A percentile compares a stretch with the other conserved stretches of the same genome.
Conservation (phyloP, 2,797 vertebrate genomes). For the Myoxocephalus aenaeus region DNA sequence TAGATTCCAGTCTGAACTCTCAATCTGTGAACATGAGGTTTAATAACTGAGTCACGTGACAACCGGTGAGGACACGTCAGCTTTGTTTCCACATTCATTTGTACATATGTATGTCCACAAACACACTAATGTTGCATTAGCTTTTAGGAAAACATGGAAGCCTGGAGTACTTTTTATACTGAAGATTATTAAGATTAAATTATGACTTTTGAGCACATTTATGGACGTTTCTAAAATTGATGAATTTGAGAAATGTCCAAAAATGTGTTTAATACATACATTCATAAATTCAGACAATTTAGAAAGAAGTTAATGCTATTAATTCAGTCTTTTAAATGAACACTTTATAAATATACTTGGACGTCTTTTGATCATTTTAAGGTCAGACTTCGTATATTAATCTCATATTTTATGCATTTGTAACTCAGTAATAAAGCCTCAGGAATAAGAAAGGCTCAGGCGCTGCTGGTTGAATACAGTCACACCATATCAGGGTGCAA, state of each 20-base stretch:
- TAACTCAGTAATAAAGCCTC: not conserved
- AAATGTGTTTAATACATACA: not conserved
- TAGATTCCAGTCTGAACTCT: constrained; percentile 59
- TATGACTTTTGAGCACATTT: not conserved
- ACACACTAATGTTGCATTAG: not conserved
- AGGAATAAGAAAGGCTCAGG: not conserved
- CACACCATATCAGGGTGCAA: not conserved
- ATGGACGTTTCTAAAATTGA: not conserved
- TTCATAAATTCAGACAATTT: not conserved
- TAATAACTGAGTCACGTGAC: not conserved
- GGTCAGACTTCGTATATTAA: not conserved
- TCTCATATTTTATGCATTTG: not conserved
- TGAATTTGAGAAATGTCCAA: not conserved
- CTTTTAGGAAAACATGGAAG: not conserved
- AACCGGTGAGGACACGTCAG: too few relatives aligned
- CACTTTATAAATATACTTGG: not conserved
- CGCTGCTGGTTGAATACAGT: not conserved
- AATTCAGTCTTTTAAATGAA: not conserved
- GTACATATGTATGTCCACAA: too few relatives aligned
- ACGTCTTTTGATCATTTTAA: not conserved
- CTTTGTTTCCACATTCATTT: too few relatives aligned
- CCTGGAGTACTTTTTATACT: not conserved
- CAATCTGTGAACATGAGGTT: constrained; percentile 33
- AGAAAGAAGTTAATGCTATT: not conserved
- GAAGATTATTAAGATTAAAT: not conserved